Evolutionary conservation across 2,113 vertebrate species (phyloP).

Genomic region (Mustelus asterias): DNA sequence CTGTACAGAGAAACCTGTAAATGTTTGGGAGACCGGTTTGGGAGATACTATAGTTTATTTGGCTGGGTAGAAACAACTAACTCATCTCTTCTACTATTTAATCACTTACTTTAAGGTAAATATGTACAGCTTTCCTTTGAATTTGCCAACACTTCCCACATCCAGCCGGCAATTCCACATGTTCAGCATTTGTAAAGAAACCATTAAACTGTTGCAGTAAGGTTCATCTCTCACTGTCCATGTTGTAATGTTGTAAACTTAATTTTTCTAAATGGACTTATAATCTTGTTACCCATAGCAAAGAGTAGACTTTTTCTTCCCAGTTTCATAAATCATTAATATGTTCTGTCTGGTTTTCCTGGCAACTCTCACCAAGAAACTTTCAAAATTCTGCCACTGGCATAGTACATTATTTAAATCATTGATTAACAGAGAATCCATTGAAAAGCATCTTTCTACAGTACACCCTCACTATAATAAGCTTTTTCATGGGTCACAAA

Average conservation of each 20-base stretch:
- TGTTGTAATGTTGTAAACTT: background rate
- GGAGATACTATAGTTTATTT: background rate
- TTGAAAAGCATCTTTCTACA: background rate
- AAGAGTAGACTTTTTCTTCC: background rate
- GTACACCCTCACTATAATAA: background rate
- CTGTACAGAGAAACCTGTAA: background rate
- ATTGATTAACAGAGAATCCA: slow-evolving; percentile 10
- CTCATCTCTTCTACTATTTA: background rate
- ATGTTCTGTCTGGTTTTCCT: background rate
- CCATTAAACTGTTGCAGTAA: background rate
- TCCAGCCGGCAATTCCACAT: background rate
- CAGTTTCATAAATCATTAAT: background rate
- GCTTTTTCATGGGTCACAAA: background rate
- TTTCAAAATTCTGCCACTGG: background rate
- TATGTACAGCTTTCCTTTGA: background rate
- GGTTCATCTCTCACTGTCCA: background rate
- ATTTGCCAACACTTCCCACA: background rate
- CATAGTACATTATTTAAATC: background rate
- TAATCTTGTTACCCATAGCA: background rate
- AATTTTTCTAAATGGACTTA: background rate
- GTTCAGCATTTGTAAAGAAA: background rate
- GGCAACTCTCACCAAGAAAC: background rate
- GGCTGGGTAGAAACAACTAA: background rate
- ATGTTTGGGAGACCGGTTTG: background rate
- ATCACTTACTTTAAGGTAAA: background rate